Evolutionary conservation across 2,888 invertebrate species (phyloP).

Genomic region (Diarsia rubi): DNA sequence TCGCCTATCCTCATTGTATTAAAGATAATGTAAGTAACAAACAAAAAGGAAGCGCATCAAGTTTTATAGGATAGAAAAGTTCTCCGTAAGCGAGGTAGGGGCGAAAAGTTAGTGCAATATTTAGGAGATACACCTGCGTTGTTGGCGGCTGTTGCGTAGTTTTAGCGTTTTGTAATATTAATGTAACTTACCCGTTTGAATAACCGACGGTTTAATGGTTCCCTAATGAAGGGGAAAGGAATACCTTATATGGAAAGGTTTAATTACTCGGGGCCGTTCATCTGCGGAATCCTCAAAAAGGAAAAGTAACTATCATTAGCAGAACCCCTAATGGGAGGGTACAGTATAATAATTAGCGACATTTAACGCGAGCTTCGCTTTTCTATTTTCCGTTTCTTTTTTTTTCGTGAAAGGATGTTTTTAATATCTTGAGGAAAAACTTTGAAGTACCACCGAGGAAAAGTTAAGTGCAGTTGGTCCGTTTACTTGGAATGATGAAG

Average conservation of each 20-base stretch:
- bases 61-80: constrained; percentile 59
- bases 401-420: constrained; percentile 52
- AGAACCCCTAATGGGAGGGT: constrained; percentile 56
- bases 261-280: constrained; percentile 68
- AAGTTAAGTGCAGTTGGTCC: constrained; percentile 40
- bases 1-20: constrained; percentile 51
- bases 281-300: constrained; percentile 70
- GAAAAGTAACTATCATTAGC: constrained; percentile 72
- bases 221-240: constrained; percentile 60
- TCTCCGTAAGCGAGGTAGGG: constrained; percentile 35
- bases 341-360: constrained; percentile 66
- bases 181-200: constrained; percentile 44
- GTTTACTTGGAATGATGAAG: constrained; percentile 19
- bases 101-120: constrained; percentile 51
- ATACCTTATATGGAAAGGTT: constrained; percentile 68
- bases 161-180: constrained; percentile 43
- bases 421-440: constrained; percentile 45
- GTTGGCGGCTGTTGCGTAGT: constrained; percentile 41
- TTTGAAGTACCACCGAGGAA: constrained; percentile 8
- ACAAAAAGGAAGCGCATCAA: constrained; percentile 59
- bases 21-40: constrained; percentile 59
- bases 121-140: constrained; percentile 50
- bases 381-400: constrained; percentile 52
- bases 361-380: constrained; percentile 58
- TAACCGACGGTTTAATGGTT: constrained; percentile 47